A percentile compares a stretch with the other conserved stretches of the same genome.
Conservation (phyloP, 2,888 invertebrate genomes). For the Poecilobothrus nobilitatus region DNA sequence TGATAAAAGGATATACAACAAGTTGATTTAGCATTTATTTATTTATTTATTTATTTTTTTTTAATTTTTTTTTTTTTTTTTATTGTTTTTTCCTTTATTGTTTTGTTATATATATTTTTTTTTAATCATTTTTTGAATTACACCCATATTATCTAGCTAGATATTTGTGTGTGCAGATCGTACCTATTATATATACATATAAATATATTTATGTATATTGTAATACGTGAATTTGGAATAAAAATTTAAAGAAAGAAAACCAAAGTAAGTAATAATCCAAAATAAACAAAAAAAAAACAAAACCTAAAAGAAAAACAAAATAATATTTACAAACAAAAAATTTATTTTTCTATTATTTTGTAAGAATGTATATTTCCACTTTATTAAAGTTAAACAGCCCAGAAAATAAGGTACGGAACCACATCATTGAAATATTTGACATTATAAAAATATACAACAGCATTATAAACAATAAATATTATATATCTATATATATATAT, state of each 20-base stretch:
- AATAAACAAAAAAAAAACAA: background rate
- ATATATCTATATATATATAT: background rate
- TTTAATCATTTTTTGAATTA: no score
- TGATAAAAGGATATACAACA: no score
- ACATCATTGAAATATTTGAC: background rate
- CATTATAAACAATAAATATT: background rate
- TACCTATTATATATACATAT: no score
- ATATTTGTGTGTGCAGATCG: no score
- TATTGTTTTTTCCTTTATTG: background rate
- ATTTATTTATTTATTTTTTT: no score
- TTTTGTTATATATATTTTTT: no score
- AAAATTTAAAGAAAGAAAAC: background rate
- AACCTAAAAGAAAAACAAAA: background rate
- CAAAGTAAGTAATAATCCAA: background rate
- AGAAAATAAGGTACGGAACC: slow-evolving; percentile 1
- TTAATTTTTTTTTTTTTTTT: no score
- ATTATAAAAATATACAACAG: background rate
- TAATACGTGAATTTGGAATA: background rate
- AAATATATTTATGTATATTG: background rate
- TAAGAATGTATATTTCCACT: background rate
- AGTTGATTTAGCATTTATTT: no score
- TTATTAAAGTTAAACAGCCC: background rate
- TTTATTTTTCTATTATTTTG: background rate
- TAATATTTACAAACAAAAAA: background rate
- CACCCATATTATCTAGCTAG: no score